phyloP scores from a whole-genome alignment of 2,888 invertebrate genomes.

The Lathronympha strigana region DNA sequence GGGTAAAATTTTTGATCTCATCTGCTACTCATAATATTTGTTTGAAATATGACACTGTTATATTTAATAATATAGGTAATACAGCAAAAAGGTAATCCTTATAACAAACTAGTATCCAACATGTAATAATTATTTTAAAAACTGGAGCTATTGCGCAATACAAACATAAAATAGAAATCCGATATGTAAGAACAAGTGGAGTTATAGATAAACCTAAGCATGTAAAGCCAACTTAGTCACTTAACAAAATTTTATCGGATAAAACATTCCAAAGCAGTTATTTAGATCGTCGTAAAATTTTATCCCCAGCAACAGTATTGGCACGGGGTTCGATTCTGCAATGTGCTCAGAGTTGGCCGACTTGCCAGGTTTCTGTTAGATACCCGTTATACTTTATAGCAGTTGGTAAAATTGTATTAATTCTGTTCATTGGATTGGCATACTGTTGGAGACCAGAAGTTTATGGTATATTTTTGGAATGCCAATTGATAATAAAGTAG shows the following conservation, averaged over 20 bases:
- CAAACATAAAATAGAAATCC: no score
- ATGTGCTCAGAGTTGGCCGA: constrained; percentile 40
- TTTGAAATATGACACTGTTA: no score
- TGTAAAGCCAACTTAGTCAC: neutral
- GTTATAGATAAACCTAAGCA: neutral
- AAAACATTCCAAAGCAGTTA: constrained; percentile 30
- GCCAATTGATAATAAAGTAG: no score
- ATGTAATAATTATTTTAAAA: no score
- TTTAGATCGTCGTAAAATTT: constrained; percentile 44
- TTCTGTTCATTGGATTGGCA: constrained; percentile 1
- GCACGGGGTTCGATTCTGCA: constrained; percentile 37
- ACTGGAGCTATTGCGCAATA: no score
- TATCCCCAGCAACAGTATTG: constrained; percentile 41
- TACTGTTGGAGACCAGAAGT: neutral
- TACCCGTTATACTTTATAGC: constrained; percentile 34
- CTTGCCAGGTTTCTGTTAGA: constrained; percentile 40
- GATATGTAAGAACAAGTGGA: neutral
- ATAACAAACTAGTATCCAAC: no score
- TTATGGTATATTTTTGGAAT: no score
- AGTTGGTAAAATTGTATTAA: constrained; percentile 16
- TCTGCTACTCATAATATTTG: no score
- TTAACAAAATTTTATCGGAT: constrained; percentile 16
- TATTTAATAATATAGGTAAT: no score
- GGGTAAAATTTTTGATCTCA: no score
- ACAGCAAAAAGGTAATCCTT: no score